Base-by-base conservation (phyloP, 2,797 vertebrate species). In the Pteronotus mesoamericanus region DNA sequence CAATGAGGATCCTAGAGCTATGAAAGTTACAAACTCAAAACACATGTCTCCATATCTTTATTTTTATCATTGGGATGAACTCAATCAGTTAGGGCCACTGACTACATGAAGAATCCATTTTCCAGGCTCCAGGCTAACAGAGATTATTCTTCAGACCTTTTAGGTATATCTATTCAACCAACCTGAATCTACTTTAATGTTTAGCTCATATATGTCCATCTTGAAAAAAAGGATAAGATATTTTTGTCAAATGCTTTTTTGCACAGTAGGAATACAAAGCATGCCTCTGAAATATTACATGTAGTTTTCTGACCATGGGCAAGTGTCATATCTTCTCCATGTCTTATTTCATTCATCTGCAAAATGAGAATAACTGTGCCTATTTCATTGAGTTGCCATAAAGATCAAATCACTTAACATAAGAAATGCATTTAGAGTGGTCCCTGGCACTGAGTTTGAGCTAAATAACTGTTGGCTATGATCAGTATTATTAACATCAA, bases 301-400 rank as follows among this genome's bases (percentile, higher is more conserved):
- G 44, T 26, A 68, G 68, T 22, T 59, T 42, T 26, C 15, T 77
- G 66, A 92, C 51, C 34, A 37, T 83, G 61, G 68, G 34, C 26
- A 69, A 69, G 42, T 91, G 77, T 86, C 42, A 51, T 37, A 21
- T 82, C 29, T 82, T 91, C 42, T n/a, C 14, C 15, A 9, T 0
- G 8, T 83, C 53, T 86, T 64, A 39, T 9, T 88, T 74, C 44
- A 61, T 57, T 83, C 77, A 53, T 69, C 24, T 88, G 12, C 82
- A 64, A 96, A 96, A 87, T 64, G 66, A 94, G 80, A 75, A 57
- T 39, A 82, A 91, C 22, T 29, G 53, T 15, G 14, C n/a, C 78
- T 87, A 53, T 57, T 75, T 77, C 64, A 61, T 26, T 64, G 66
- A 71, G 32, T 42, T 89, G 37, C 44, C 44, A 21, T 61, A 71